Evolutionary conservation across 2,113 vertebrate species (phyloP), one percentile per base, ranked within the genome.

Genomic region (Rhombomys opimus): DNA sequence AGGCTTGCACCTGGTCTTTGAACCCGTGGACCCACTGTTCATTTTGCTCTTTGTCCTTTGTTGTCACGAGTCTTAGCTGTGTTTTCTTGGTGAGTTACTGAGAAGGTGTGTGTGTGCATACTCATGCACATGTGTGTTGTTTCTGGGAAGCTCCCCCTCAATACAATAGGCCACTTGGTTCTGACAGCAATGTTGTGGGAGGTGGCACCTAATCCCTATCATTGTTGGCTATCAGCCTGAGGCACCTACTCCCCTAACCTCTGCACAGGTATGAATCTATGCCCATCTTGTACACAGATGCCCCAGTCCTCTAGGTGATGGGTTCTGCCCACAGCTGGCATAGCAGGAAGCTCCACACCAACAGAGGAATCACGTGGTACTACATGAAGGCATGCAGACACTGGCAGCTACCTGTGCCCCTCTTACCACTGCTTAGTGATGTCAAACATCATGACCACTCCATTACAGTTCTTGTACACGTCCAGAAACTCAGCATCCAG

Each of bases 361-460:
- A 12, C 7, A 14, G 22, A 0, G 65, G 38, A 72, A 63, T 38
- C 54, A 10, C 7, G 2, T 2, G 4, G 52, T 7, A 14, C 27
- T 15, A 32, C 15, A 7, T 32, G 35, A 77, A 68, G 50, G 0
- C 0, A 1, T 81, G 67, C 46, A 30, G 54, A 5, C 61, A 0
- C 0, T 54, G 14, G 17, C 1, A 6, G 38, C 27, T 2, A 17
- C 61, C n/a, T 46, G 12, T n/a, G 65, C 7, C 65, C 46, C 61
- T 68, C 99, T 98, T 97, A 99, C 99, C 99, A 99, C 97, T 99
- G 99, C 95, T 99, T 99, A 97, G 99, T 99, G 96, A 99, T 99
- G 98, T 99, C 99, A 88, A 99, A 99, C 99, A 99, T 99, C 99
- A 99, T 99, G 98, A 99, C 99, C 38, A 99, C 99, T 0, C 99